Conservation (phyloP, 2,797 vertebrate genomes). For the Melanotaenia maccullochi region DNA sequence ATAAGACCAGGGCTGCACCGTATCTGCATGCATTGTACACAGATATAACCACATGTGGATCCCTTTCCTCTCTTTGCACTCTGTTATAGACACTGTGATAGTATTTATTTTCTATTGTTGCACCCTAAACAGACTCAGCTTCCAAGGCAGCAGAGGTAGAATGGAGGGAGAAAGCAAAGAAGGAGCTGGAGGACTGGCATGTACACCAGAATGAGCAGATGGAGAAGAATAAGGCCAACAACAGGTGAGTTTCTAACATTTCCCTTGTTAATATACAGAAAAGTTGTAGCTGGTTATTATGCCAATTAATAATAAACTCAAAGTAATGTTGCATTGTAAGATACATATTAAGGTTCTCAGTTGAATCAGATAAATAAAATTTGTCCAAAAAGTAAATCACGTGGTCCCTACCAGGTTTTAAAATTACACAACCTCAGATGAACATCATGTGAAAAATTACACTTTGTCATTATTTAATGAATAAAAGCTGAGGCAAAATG, state of each 20-base stretch:
- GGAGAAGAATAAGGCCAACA: conserved; percentile 97
- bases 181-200: conserved; percentile 98
- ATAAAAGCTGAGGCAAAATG: not conserved
- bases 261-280: conserved; percentile 16
- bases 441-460: not conserved
- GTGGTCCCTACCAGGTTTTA: not conserved
- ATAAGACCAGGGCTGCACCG: not conserved
- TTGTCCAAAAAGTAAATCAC: not conserved
- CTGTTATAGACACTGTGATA: not conserved
- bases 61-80: not conserved
- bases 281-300: conserved; percentile 8
- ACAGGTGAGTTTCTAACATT: conserved; percentile 83
- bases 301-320: too few species aligned
- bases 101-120: not conserved
- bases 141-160: conserved; percentile 93
- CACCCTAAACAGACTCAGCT: conserved; percentile 85
- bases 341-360: not conserved
- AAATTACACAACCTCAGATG: not conserved
- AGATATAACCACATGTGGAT: not conserved
- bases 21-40: not conserved
- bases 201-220: conserved; percentile 95
- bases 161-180: conserved; percentile 95
- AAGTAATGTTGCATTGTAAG: not conserved
- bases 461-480: not conserved
- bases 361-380: not conserved